Conservation (phyloP, 1,140 invertebrate species). For the Anoplophora glabripennis region DNA sequence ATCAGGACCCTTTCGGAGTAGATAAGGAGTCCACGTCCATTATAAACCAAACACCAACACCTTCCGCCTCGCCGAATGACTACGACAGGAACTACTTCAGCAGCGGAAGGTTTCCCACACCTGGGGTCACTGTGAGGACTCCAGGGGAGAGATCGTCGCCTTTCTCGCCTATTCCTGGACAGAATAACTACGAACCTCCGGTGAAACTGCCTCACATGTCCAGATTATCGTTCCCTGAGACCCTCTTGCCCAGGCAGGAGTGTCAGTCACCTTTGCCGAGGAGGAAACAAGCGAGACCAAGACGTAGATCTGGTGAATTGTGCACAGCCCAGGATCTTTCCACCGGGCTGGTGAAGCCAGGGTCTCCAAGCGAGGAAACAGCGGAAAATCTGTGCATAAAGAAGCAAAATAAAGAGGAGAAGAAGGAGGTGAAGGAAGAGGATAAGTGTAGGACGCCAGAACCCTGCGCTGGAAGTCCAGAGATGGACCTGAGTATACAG, state of each 20-base stretch:
- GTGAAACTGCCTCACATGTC: constrained; percentile 53
- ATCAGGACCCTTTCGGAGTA: constrained; percentile 63
- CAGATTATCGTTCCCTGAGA: constrained; percentile 53
- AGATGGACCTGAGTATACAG: constrained; percentile 50
- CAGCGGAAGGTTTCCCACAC: constrained; percentile 29
- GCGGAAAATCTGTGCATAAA: constrained; percentile 55
- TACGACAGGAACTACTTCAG: constrained; percentile 47
- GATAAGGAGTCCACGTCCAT: constrained; percentile 52
- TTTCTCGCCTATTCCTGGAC: constrained; percentile 31
- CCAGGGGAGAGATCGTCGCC: constrained; percentile 27
- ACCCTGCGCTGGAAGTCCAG: constrained; percentile 46
- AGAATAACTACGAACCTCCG: constrained; percentile 34
- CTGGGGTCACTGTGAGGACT: constrained; percentile 33
- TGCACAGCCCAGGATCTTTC: constrained; percentile 61
- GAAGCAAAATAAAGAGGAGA: constrained; percentile 40
- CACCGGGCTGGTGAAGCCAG: constrained; percentile 24
- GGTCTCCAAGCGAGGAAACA: constrained; percentile 39
- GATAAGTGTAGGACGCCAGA: constrained; percentile 45
- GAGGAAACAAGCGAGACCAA: constrained; percentile 75
- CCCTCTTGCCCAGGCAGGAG: constrained; percentile 35
- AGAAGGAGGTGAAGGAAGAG: constrained; percentile 20
- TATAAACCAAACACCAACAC: constrained; percentile 53
- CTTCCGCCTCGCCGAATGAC: constrained; percentile 59
- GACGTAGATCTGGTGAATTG: constrained; percentile 74
- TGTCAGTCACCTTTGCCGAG: constrained; percentile 72